Percentiles rank a stretch among this genome's conserved stretches.
Conservation (phyloP, 2,888 invertebrate species). For the Hedya salicella region DNA sequence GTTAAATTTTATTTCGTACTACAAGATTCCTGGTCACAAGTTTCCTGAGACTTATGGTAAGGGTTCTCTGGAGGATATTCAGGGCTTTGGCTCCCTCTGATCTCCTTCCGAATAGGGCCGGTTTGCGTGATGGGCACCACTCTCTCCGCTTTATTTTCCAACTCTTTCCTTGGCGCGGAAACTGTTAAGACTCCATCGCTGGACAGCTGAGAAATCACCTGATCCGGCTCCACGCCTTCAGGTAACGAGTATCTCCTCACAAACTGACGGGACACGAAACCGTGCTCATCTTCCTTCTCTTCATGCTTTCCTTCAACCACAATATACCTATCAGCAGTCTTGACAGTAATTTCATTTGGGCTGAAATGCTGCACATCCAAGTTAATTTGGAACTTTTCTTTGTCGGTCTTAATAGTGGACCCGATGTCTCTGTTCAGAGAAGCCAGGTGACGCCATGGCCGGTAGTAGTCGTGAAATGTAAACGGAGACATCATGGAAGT, state of each 20-base stretch:
- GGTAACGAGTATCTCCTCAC: slow-evolving; percentile 89
- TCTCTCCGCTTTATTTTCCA: slow-evolving; percentile 70
- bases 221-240: slow-evolving; percentile 87
- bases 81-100: slow-evolving; percentile 58
- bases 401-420: slow-evolving; percentile 77
- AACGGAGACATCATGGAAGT: slow-evolving; percentile 58
- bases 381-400: slow-evolving; percentile 86
- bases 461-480: slow-evolving; percentile 62
- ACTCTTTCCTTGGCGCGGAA: slow-evolving; percentile 81
- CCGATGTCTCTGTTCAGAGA: slow-evolving; percentile 73
- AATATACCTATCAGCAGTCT: slow-evolving; percentile 87
- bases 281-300: slow-evolving; percentile 89
- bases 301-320: slow-evolving; percentile 91
- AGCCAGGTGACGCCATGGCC: slow-evolving; percentile 69
- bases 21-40: slow-evolving; percentile 24
- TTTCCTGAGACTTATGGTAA: neutral
- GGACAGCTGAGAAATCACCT: slow-evolving; percentile 88
- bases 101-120: slow-evolving; percentile 79
- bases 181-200: slow-evolving; percentile 90
- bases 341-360: slow-evolving; percentile 90
- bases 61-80: slow-evolving; percentile 17
- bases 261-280: slow-evolving; percentile 89
- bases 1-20: slow-evolving; percentile 7
- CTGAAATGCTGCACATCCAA: slow-evolving; percentile 90
- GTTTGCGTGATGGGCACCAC: slow-evolving; percentile 84